A percentile compares a stretch with the other conserved stretches of the same genome.
Evolutionary conservation across 37 sponge, comb jelly and placozoan genomes (phyloP).

Genomic region (Oscarella lobularis): DNA sequence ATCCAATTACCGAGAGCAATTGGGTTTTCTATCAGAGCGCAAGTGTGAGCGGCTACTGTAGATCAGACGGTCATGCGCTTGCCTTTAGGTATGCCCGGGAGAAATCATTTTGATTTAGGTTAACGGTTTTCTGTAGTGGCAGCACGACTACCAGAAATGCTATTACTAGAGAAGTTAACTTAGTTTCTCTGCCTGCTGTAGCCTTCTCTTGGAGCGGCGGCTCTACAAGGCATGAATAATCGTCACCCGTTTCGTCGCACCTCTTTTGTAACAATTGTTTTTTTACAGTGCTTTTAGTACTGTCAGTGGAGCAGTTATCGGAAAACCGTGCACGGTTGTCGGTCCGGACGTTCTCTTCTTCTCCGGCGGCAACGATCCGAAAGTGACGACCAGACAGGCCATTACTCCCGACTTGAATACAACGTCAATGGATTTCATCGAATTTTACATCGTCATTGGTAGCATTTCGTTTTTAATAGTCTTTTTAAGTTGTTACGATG

Average conservation of each 20-base stretch:
- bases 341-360: not conserved
- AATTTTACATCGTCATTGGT: not conserved
- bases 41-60: not conserved
- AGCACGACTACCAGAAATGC: not conserved
- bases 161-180: not conserved
- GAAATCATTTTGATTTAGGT: slow-evolving; percentile 4
- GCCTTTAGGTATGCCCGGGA: not conserved
- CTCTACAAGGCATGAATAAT: not conserved
- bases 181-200: not conserved
- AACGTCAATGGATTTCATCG: not conserved
- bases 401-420: not conserved
- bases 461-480: not conserved
- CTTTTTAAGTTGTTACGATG: not conserved
- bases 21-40: not conserved
- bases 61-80: not conserved
- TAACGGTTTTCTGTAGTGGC: not conserved
- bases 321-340: not conserved
- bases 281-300: not conserved
- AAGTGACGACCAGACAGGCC: not conserved
- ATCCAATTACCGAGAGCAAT: not conserved
- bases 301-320: not conserved
- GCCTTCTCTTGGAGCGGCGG: not conserved
- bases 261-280: not conserved
- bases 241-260: not conserved
- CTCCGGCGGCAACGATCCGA: not conserved